Conservation (phyloP, 2,888 invertebrate species). For the Apamea anceps region DNA sequence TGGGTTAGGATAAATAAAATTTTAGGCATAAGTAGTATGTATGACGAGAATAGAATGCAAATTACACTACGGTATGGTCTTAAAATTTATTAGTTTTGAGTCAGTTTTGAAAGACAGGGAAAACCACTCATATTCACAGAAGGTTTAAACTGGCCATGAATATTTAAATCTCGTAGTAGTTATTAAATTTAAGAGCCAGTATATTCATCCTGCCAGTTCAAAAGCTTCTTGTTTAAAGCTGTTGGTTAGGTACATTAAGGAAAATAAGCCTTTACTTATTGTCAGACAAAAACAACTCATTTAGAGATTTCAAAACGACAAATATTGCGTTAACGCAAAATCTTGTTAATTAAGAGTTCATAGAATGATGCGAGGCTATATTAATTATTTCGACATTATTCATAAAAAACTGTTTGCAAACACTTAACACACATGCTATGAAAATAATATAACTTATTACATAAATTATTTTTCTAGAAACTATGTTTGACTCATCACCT, state of each 20-base stretch:
- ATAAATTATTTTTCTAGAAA: slow-evolving; percentile 2
- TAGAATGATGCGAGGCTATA: slow-evolving; percentile 30
- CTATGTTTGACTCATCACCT: background rate
- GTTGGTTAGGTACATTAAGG: background rate
- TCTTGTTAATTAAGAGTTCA: slow-evolving; percentile 34
- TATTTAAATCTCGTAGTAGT: background rate
- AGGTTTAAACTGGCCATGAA: background rate
- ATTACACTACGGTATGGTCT: background rate
- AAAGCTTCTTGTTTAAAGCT: background rate
- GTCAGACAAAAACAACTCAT: background rate
- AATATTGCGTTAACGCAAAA: slow-evolving; percentile 12
- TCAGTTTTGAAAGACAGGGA: background rate
- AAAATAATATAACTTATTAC: background rate
- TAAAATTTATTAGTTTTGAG: background rate
- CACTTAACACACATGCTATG: slow-evolving; percentile 10
- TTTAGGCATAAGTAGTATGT: too few relatives aligned
- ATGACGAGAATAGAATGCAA: background rate
- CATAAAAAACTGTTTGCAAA: slow-evolving; percentile 27
- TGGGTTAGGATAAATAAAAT: background rate
- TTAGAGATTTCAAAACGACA: slow-evolving; percentile 8
- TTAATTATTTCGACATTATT: slow-evolving; percentile 26
- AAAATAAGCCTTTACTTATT: slow-evolving; percentile 1
- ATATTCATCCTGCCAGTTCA: background rate
- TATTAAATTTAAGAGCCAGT: background rate
- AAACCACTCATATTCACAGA: too few relatives aligned